Evolutionary conservation across 2,113 vertebrate species (phyloP).

Genomic region (Apeltes quadracus): DNA sequence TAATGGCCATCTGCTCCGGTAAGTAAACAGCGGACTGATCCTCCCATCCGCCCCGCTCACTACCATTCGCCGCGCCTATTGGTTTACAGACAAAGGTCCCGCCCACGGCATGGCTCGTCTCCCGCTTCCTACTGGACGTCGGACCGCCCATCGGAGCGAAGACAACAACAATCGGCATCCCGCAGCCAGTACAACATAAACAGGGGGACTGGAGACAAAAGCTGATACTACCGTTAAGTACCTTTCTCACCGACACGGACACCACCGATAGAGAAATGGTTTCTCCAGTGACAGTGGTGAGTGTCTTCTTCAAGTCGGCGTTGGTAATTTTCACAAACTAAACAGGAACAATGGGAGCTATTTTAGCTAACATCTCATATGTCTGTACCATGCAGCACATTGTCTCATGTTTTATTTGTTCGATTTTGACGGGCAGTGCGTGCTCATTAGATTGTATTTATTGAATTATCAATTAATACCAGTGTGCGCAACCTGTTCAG

Average conservation of each 20-base stretch:
- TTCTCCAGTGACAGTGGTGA: conserved; percentile 84
- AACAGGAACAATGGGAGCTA: conserved; percentile 1
- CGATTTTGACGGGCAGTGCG: conserved; percentile 5
- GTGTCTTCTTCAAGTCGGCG: conserved; percentile 30
- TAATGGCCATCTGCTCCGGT: conserved; percentile 73
- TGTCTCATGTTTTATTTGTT: background rate
- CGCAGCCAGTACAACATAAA: conserved; percentile 40
- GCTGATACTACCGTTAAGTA: background rate
- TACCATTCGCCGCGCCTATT: conserved; percentile 47
- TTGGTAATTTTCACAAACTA: background rate
- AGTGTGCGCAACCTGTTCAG: background rate
- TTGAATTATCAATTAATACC: conserved; percentile 7
- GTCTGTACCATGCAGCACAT: background rate
- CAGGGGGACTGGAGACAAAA: background rate
- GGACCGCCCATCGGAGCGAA: conserved; percentile 68
- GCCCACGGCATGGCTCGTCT: conserved; percentile 26
- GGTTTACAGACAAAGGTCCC: conserved; percentile 33
- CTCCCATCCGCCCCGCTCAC: conserved; percentile 43
- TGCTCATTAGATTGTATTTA: background rate
- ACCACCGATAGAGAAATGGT: conserved; percentile 74
- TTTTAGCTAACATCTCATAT: conserved; percentile 28
- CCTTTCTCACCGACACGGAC: background rate
- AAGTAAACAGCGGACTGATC: conserved; percentile 63
- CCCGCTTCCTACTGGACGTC: conserved; percentile 54
- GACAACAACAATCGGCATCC: conserved; percentile 81